Evolutionary conservation across 2,113 vertebrate species (phyloP).

Genomic region (Festucalex cinctus): DNA sequence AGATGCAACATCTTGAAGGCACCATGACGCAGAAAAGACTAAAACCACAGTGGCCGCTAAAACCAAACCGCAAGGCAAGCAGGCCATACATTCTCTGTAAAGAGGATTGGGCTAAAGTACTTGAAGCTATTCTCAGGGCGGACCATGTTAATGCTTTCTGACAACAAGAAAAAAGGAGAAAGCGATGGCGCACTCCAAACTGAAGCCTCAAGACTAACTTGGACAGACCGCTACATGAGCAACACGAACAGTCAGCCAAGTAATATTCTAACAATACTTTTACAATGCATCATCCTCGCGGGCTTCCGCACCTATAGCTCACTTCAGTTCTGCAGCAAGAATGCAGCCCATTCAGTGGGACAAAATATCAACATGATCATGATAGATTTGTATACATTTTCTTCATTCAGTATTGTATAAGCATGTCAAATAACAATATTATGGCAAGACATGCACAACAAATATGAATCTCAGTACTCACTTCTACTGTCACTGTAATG

Average conservation of each 20-base stretch:
- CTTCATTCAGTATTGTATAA: background rate
- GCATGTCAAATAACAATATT: no score
- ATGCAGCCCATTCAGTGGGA: background rate
- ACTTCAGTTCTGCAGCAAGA: background rate
- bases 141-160: slow-evolving; percentile 55
- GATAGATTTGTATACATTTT: no score
- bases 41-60: background rate
- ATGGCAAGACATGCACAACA: no score
- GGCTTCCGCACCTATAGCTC: background rate
- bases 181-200: slow-evolving; percentile 33
- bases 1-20: background rate
- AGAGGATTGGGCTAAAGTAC: slow-evolving; percentile 61
- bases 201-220: slow-evolving; percentile 48
- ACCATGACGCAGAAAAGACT: background rate
- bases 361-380: no score
- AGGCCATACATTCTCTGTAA: slow-evolving; percentile 41
- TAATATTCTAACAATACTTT: background rate
- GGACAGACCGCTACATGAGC: slow-evolving; percentile 16
- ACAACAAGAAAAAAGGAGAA: slow-evolving; percentile 40
- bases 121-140: slow-evolving; percentile 60
- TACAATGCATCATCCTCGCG: background rate
- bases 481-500: no score
- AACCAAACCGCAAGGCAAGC: slow-evolving; percentile 49
- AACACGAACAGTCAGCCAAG: background rate
- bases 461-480: no score